These are phyloP conservation scores for Eretmochelys imbricata DNA, from an alignment of 2,113 vertebrate species.

Conservation along the genomic window DNA sequence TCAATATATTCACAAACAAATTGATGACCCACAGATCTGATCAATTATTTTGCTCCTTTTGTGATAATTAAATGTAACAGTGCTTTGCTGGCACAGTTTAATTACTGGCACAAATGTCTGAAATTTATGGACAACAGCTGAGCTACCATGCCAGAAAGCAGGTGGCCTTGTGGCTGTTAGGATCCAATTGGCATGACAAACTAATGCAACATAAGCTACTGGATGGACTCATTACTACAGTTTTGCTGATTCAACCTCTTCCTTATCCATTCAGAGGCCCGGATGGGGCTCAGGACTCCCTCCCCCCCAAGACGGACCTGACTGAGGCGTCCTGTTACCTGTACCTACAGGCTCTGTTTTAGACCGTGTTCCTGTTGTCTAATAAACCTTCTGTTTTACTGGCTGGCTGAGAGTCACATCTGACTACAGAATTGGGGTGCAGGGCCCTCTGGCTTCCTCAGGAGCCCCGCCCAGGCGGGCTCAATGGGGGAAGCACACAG, in stretches of 20 bases:
- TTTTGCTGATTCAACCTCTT: constrained; percentile 34
- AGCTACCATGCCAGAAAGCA: constrained; percentile 47
- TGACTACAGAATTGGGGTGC: too few relatives aligned
- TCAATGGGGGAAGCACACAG: too few relatives aligned
- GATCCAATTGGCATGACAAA: neutral
- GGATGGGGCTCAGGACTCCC: too few relatives aligned
- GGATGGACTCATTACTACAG: neutral
- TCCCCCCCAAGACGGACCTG: too few relatives aligned
- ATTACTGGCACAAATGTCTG: constrained; percentile 62
- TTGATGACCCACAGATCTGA: constrained; percentile 56
- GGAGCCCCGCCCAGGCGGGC: too few relatives aligned
- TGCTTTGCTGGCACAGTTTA: constrained; percentile 65
- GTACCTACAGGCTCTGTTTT: too few relatives aligned
- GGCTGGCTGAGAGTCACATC: too few relatives aligned
- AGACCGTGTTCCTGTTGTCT: too few relatives aligned
- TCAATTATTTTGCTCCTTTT: constrained; percentile 76
- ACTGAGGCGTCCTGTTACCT: too few relatives aligned
- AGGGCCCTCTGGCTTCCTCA: too few relatives aligned
- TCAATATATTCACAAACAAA: constrained; percentile 66
- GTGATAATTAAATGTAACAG: constrained; percentile 63
- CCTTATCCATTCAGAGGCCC: neutral
- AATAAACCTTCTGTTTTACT: too few relatives aligned
- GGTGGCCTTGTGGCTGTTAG: constrained; percentile 23
- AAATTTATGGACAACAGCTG: constrained; percentile 59
- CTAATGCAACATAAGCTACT: neutral